phyloP scores from a whole-genome alignment of 1,140 invertebrate genomes.

The Drosophila elegans region DNA sequence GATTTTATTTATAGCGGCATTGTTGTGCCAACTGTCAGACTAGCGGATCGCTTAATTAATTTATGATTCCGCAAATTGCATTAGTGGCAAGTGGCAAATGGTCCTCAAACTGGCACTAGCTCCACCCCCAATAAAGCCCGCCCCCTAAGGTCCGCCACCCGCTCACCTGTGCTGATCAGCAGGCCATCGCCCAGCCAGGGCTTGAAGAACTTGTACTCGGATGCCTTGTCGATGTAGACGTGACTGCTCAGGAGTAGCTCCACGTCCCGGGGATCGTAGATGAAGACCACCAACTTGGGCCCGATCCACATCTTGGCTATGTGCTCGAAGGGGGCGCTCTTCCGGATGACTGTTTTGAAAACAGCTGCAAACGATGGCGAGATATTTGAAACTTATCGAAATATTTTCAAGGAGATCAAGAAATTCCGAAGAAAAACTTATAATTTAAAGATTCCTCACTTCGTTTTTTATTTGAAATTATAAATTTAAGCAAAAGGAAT shows the following conservation, averaged over 20 bases:
- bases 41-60: conserved; percentile 74
- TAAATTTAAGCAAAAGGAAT: too few species aligned
- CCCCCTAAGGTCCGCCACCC: too few species aligned
- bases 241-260: conserved; percentile 91
- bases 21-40: conserved; percentile 78
- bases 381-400: background rate
- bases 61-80: conserved; percentile 80
- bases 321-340: conserved; percentile 86
- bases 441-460: too few species aligned
- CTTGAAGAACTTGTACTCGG: conserved; percentile 90
- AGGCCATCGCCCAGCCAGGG: conserved; percentile 91
- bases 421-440: too few species aligned
- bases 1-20: conserved; percentile 74
- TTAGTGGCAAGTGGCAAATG: conserved; percentile 50
- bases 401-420: background rate
- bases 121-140: background rate
- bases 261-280: conserved; percentile 90
- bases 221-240: conserved; percentile 90
- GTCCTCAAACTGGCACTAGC: conserved; percentile 2
- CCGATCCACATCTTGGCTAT: conserved; percentile 90
- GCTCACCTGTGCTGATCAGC: conserved; percentile 90
- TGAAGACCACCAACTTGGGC: conserved; percentile 89
- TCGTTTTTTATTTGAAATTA: too few species aligned
- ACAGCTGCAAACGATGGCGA: conserved; percentile 86
- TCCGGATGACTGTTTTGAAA: conserved; percentile 87